Base-by-base conservation (phyloP, 2,113 vertebrate species). In the Gobius niger region DNA sequence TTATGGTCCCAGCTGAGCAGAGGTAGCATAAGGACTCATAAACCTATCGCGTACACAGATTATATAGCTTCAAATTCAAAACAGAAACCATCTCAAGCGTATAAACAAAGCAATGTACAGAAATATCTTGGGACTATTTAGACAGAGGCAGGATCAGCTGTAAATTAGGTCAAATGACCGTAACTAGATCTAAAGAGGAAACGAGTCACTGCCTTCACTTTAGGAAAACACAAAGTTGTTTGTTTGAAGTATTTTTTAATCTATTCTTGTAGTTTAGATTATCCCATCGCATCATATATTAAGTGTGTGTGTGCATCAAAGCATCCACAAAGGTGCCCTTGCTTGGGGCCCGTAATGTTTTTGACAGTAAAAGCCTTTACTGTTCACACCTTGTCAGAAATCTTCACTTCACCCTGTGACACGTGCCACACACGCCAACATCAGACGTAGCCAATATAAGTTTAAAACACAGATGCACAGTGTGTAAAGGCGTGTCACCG, bases 321-420 rank as follows among this genome's bases (percentile, higher is more conserved):
- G 53, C 61, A 67, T 75, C 60, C 71, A 72, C 71, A 72, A 89
- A 87, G 73, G 83, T 91, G 87, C 73, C 88, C 80, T 89, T 88
- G 80, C 73, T 75, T 67, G 9, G 81, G 70, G 77, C 64, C 64
- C 52, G 16, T 68, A 60, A 72, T 71, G 63, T 76, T 72, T 77
- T 75, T 76, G 84, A 81, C 77, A 63, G 46, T 70, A 74, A 75
- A 85, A 73, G 82, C 84, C 85, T 87, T 90, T 84, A 84, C 80
- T 85, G 85, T 88, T 88, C 82, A 85, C 87, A 89, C 85, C 85
- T 87, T 87, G 88, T 91, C 87, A 90, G 73, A 80, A 82, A 69
- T 80, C 56, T 54, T 73, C 80, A 78, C 46, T 82, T 87, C 75
- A 34, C 13, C 7, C 67, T 24, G 63, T 77, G 47, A 77, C 47